Base-by-base conservation (phyloP, 2,888 invertebrate genomes). In the Epinotia demarniana region DNA sequence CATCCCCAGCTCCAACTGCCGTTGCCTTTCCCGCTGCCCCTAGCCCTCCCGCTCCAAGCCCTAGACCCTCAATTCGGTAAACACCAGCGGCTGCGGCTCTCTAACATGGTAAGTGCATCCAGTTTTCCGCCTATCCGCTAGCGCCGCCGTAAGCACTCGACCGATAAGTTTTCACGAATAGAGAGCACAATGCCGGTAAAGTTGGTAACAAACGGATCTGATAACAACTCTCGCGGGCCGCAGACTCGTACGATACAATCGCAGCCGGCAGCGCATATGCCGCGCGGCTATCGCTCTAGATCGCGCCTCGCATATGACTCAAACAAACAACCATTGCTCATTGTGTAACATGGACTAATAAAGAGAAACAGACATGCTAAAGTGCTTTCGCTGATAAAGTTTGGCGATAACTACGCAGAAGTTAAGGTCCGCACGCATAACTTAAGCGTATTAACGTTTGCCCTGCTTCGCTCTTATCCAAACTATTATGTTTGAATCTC, bases 61-160 rank as follows among this genome's bases (percentile, higher is more conserved):
- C 88, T 93, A 85, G 93, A 93, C 81, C 91, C 92, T 81, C 93
- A 93, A 89, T 83, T 92, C 87, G 92, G 90, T 91, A 94, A 94
- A 90, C 92, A 92, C 86, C 93, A 92, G 85, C 90, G 92, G 80
- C 89, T 92, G 91, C 93, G 93, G 93, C 93, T 94, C 93, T 93
- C 94, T 90, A 94, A 94, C 92, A 94, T 94, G 94, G 94, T 94
- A 90, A 94, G 92, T 92, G 62, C 77, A 74, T 60, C 23, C 77
- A 75, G 67, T 82, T 85, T 85, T 84, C 86, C 85, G 85, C 83
- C 87, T 84, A 82, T 84, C 82, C 75, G 75, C 78, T 75, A 75
- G 75, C 80, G 76, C 77, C 53, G 53, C 53, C 53, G 53, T n/a
- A n/a, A 80, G 80, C 83, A 81, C 82, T 81, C 81, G 77, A 78